Base-by-base conservation (phyloP, 1,140 invertebrate species). In the Heliothis subflexa region DNA sequence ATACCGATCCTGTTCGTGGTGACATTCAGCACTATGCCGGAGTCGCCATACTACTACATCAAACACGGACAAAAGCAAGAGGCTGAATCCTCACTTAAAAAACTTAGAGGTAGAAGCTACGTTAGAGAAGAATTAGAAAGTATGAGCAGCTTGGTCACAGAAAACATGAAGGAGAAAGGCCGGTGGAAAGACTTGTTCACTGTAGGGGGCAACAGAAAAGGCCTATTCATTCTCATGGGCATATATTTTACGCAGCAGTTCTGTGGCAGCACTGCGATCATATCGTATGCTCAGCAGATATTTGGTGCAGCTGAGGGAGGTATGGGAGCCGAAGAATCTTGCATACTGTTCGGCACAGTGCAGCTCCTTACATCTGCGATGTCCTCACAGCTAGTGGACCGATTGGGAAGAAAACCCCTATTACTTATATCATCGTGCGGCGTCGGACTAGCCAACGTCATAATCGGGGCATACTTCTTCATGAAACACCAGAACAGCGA, bases 231-330 rank as follows among this genome's bases (percentile, higher is more conserved):
- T 52, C 94, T 96, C 28, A 85, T 96, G 50, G 92, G 96, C 14
- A 92, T 98, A 72, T 97, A 97, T 85, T 94, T 96, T 5, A 96
- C 97, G 25, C 97, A 98, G 89, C 97, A 98, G 86, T 95, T 97
- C 47, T 97, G 96, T 70, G 97, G 97, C 0, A 96, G 97, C n/a
- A 97, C 97, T 66, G 96, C 96, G 1, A 95, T 98, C 18, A 96
- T 96, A 82, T 96, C 97, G 40, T 98, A 98, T 85, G 95, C 97
- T 18, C 96, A 97, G 76, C 96, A 96, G 55, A 97, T 98, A 81
- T 96, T 98, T 80, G 95, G 95, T 13, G 91, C 93, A 49, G 91
- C 94, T 4, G 95, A 95, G 57, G 95, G 95, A 3, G 91, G 87
- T 0, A 86, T 96, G 40, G 87, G 89, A 3, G 90, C 95, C 9